Percentiles rank a stretch among this genome's conserved stretches.
Evolutionary conservation across 2,888 invertebrate species (phyloP).

Genomic region (Diadegma fenestrale): DNA sequence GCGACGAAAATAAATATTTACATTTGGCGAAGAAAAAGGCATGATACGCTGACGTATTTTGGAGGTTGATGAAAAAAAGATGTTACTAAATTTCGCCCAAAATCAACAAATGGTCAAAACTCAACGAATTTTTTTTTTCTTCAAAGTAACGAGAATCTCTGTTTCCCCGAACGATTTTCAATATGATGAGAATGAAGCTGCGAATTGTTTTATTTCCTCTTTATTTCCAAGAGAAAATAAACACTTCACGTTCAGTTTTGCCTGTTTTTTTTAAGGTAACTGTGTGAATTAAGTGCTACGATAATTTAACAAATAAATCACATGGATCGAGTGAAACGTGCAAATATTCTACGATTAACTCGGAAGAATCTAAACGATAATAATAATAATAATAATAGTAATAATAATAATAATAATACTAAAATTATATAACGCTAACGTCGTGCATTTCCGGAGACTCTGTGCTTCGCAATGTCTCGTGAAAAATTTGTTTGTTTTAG

Average conservation of each 20-base stretch:
- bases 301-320: slow-evolving; percentile 64
- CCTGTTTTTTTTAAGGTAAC: slow-evolving; percentile 57
- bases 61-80: background rate
- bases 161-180: background rate
- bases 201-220: background rate
- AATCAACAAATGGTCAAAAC: background rate
- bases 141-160: slow-evolving; percentile 5
- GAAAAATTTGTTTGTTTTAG: slow-evolving; percentile 17
- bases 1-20: background rate
- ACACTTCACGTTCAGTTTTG: background rate
- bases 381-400: slow-evolving; percentile 9
- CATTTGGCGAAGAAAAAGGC: background rate
- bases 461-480: background rate
- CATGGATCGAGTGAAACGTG: slow-evolving; percentile 62
- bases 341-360: slow-evolving; percentile 60
- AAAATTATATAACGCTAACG: slow-evolving; percentile 48
- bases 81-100: background rate
- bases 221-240: background rate
- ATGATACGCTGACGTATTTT: background rate
- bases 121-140: background rate
- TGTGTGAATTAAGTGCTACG: slow-evolving; percentile 59
- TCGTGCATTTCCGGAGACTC: slow-evolving; percentile 12
- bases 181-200: slow-evolving; percentile 24
- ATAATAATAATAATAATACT: slow-evolving; percentile 3
- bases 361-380: slow-evolving; percentile 39